Evolutionary conservation across 1,140 invertebrate species (phyloP), one percentile per base, ranked within the genome.

Genomic region (Wiebesia pumilae): DNA sequence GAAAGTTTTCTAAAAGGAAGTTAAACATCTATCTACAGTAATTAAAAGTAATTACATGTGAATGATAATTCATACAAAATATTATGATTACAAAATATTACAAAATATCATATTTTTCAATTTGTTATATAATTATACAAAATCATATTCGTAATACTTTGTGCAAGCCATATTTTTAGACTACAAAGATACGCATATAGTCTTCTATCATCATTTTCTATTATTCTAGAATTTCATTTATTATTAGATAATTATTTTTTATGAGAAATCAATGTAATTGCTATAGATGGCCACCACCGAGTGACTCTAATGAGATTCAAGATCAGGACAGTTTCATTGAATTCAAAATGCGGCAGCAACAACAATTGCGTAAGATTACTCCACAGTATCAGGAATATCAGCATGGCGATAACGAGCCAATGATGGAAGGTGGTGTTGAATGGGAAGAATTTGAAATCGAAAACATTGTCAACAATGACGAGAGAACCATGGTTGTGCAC

Each of bases 201-300:
- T 19, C 7, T 54, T 54, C 19, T 54, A 2, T 54, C 10, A 16
- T 54, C 7, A 54, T 2, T 54, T 54, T 54, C 2, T 19, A 54
- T 54, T 54, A 54, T 54, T 54, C 51, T 54, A 54, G 2, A 14
- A 54, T 6, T 21, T 54, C 19, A 54, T 12, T 54, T 16, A 54
- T 16, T 19, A 54, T 54, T 16, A 54, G 3, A 3, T 54, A 14
- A 54, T 12, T 54, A 54, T 12, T 14, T 21, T 54, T 54, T 54
- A 54, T 21, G 51, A 54, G 7, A 62, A 62, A n/a, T 38, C 9
- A 21, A 43, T 75, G 35, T 43, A 7, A 75, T 77, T 75, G 33
- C 51, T 79, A 38, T 9, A 94, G 98, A 81, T 99, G 98, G 98
- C 98, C 98, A 47, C 98, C 98, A 30, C 97, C 97, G 3, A 96